phyloP scores from a whole-genome alignment of 1,140 invertebrate species.

The Metaphire vulgaris region DNA sequence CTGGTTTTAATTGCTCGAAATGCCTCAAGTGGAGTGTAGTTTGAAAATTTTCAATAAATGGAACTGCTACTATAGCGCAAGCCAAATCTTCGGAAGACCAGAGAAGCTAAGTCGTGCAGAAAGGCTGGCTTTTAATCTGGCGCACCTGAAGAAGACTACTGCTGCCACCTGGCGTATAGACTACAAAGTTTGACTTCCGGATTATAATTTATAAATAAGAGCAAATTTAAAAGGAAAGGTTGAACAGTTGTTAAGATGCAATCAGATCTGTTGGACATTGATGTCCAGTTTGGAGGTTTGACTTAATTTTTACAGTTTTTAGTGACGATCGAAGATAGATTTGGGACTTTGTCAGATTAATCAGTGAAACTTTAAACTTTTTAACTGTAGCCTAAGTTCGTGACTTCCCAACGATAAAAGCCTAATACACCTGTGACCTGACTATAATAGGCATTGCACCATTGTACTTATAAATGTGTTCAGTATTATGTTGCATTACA shows the following conservation, averaged over 20 bases:
- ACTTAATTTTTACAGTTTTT: neutral
- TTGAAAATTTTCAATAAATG: neutral
- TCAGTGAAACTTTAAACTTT: neutral
- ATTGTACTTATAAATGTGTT: no score
- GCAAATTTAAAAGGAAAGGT: neutral
- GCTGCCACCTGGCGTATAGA: neutral
- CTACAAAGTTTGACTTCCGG: neutral
- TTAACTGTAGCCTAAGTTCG: neutral
- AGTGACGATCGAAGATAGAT: neutral
- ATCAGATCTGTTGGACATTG: neutral
- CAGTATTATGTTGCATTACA: neutral
- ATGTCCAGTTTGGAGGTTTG: neutral
- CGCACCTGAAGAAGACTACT: neutral
- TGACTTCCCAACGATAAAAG: neutral
- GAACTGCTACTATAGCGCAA: neutral
- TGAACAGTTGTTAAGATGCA: neutral
- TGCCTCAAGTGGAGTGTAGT: neutral
- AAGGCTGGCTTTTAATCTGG: no score
- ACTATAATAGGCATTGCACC: no score
- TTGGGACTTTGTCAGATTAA: no score
- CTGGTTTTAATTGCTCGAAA: neutral
- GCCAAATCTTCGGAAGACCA: no score
- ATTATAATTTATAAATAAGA: neutral
- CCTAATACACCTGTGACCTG: neutral
- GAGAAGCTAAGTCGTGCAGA: no score